phyloP scores from a whole-genome alignment of 2,888 invertebrate genomes.

The Entomobrya multifasciata region DNA sequence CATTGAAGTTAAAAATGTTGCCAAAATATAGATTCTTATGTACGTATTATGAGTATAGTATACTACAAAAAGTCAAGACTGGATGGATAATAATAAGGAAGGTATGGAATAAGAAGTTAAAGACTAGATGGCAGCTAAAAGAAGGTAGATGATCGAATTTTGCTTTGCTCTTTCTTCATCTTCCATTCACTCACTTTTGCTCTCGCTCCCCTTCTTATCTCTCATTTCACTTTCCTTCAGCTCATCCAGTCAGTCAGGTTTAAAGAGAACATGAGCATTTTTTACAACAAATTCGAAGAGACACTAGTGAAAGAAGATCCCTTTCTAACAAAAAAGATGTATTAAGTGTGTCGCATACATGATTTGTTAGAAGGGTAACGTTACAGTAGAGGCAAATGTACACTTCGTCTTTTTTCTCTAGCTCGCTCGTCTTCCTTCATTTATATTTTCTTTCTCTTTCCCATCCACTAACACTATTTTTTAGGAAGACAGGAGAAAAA shows the following conservation, averaged over 20 bases:
- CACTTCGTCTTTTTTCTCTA: neutral
- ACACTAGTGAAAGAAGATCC: neutral
- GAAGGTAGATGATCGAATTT: conserved; percentile 42
- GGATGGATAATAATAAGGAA: neutral
- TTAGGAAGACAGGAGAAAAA: conserved; percentile 40
- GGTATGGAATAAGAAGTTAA: neutral
- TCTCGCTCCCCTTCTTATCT: neutral
- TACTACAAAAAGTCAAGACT: neutral
- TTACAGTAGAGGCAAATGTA: neutral
- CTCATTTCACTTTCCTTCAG: no score
- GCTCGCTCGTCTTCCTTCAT: neutral
- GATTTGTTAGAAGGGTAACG: neutral
- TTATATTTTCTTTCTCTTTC: neutral
- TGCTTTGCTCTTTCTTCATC: conserved; percentile 54
- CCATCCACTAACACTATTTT: neutral
- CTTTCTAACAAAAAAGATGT: neutral
- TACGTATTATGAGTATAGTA: neutral
- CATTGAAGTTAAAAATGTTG: no score
- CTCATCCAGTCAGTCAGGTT: neutral
- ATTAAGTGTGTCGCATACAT: neutral
- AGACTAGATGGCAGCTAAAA: neutral
- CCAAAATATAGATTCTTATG: no score
- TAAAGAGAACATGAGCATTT: neutral
- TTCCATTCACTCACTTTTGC: conserved; percentile 7
- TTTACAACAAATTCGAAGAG: neutral